phyloP scores from a whole-genome alignment of 2,888 invertebrate genomes.

The Apeira syringaria region DNA sequence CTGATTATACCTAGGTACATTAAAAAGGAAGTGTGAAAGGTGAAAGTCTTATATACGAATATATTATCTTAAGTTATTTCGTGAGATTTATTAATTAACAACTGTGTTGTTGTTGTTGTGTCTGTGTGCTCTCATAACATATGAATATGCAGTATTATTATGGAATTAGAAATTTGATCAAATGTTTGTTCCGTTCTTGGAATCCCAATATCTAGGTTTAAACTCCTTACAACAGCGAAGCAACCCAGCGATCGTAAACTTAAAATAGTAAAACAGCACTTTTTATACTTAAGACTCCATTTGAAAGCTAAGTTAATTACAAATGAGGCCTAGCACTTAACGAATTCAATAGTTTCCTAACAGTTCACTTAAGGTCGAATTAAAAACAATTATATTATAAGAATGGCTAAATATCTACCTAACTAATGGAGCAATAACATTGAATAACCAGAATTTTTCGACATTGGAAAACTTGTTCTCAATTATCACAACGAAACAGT shows the following conservation, averaged over 20 bases:
- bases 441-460: slow-evolving; percentile 69
- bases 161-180: too few species aligned
- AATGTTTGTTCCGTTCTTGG: too few species aligned
- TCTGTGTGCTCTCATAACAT: too few species aligned
- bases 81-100: too few species aligned
- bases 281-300: neutral
- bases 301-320: slow-evolving; percentile 34
- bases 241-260: neutral
- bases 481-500: slow-evolving; percentile 38
- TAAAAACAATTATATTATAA: slow-evolving; percentile 68
- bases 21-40: too few species aligned
- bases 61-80: too few species aligned
- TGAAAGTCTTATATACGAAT: too few species aligned
- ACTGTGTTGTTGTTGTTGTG: too few species aligned
- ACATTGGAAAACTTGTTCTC: slow-evolving; percentile 42
- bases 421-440: slow-evolving; percentile 80
- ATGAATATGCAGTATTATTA: too few species aligned
- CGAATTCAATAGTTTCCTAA: slow-evolving; percentile 46
- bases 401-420: slow-evolving; percentile 76
- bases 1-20: too few species aligned
- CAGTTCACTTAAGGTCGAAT: slow-evolving; percentile 66
- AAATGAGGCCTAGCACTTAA: slow-evolving; percentile 51
- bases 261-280: neutral
- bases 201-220: neutral
- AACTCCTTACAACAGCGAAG: slow-evolving; percentile 6